Evolutionary conservation across 2,888 invertebrate genomes (phyloP).

Genomic region (Brenthis ino): DNA sequence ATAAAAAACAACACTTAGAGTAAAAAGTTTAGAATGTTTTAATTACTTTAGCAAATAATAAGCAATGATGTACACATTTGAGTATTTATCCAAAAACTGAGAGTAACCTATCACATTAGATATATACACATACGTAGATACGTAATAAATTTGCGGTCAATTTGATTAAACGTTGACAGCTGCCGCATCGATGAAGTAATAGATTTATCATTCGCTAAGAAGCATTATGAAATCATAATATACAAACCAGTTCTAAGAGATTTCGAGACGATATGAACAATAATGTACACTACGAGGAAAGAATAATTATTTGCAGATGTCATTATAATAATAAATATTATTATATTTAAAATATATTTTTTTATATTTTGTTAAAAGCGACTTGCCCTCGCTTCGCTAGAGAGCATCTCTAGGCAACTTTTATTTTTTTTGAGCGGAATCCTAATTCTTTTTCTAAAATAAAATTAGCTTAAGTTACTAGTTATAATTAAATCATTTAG

Average conservation of each 20-base stretch:
- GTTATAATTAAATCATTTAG: too few relatives aligned
- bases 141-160: not conserved
- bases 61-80: not conserved
- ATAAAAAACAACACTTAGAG: too few relatives aligned
- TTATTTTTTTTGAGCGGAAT: too few relatives aligned
- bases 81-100: not conserved
- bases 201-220: constrained; percentile 10
- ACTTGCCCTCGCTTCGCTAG: too few relatives aligned
- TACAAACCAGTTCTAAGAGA: constrained; percentile 16
- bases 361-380: too few relatives aligned
- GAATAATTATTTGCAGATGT: not conserved
- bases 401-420: too few relatives aligned
- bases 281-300: constrained; percentile 2
- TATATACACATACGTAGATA: not conserved
- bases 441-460: too few relatives aligned
- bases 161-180: constrained; percentile 7
- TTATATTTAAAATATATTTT: too few relatives aligned
- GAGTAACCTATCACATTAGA: not conserved
- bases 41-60: not conserved
- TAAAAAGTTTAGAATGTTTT: too few relatives aligned
- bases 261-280: constrained; percentile 11
- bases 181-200: constrained; percentile 7
- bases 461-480: too few relatives aligned
- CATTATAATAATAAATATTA: too few relatives aligned
- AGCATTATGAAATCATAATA: constrained; percentile 13